Percentiles rank a stretch among this genome's conserved stretches.
These are phyloP conservation scores for Sorex araneus DNA, from an alignment of 2,113 vertebrate genomes.

Conservation along the genomic window DNA sequence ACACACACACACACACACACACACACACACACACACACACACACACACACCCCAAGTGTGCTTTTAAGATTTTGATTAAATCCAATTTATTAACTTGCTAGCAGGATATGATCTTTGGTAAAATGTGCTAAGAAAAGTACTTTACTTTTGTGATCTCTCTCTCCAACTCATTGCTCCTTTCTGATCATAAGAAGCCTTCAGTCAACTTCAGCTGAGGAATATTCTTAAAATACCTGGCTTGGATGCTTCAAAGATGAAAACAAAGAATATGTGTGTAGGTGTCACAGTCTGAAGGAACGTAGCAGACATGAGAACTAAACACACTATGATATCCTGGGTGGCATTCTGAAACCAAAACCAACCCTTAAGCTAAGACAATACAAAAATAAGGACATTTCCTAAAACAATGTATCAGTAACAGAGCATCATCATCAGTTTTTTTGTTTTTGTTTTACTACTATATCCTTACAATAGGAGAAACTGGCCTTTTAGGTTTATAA, in stretches of 20 bases:
- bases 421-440: not conserved
- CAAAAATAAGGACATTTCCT: not conserved
- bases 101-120: not conserved
- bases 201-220: no score
- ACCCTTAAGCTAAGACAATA: not conserved
- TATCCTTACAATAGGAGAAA: not conserved
- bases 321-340: not conserved
- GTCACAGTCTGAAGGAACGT: not conserved
- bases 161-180: not conserved
- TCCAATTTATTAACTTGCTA: not conserved
- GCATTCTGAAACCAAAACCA: not conserved
- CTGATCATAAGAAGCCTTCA: not conserved
- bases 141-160: not conserved
- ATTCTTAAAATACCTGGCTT: not conserved
- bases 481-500: fast-evolving
- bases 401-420: not conserved
- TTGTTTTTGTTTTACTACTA: not conserved
- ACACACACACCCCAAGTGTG: no score
- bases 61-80: not conserved
- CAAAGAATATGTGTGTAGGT: not conserved
- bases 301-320: not conserved
- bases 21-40: not conserved
- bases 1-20: no score
- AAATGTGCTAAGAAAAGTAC: not conserved
- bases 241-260: not conserved